A percentile compares a stretch with the other conserved stretches of the same genome.
Evolutionary conservation across 2,113 vertebrate species (phyloP).

Genomic region (Ahaetulla prasina): DNA sequence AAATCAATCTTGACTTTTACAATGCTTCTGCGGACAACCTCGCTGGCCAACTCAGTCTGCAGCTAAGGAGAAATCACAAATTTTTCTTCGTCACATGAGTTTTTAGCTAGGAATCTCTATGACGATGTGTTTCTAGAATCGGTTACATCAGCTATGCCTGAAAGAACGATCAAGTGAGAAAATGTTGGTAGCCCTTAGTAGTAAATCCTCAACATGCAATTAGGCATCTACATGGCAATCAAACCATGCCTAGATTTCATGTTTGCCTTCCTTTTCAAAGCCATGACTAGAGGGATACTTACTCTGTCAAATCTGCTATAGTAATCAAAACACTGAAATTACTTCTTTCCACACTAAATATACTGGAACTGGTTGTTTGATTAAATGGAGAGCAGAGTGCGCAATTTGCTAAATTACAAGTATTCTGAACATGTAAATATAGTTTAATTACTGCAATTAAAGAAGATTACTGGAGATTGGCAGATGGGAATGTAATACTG

Average conservation of each 20-base stretch:
- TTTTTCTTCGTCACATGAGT: not conserved
- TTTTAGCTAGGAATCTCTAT: not conserved
- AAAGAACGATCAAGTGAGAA: slow-evolving; percentile 55
- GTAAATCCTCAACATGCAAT: slow-evolving; percentile 84
- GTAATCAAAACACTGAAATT: slow-evolving; percentile 96
- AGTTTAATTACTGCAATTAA: slow-evolving; percentile 99
- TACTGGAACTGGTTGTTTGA: slow-evolving; percentile 94
- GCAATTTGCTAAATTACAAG: slow-evolving; percentile 99
- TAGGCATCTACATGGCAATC: slow-evolving; percentile 89
- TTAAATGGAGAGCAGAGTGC: slow-evolving; percentile 98
- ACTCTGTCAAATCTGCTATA: slow-evolving; percentile 92
- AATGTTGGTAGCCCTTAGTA: slow-evolving; percentile 69
- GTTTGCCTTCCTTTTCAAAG: slow-evolving; percentile 94
- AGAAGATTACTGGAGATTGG: slow-evolving; percentile 99
- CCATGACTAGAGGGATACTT: slow-evolving; percentile 95
- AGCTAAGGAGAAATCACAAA: not conserved
- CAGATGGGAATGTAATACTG: slow-evolving; percentile 99
- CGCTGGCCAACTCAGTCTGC: not conserved
- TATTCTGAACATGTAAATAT: slow-evolving; percentile 99
- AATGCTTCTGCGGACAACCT: not conserved
- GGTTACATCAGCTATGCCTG: slow-evolving; percentile 61
- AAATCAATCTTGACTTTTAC: not conserved
- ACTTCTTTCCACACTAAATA: slow-evolving; percentile 89
- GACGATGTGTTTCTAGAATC: slow-evolving; percentile 38
- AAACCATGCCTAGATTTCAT: slow-evolving; percentile 90